Evolutionary conservation across 1,140 invertebrate species (phyloP), one percentile per base, ranked within the genome.

Genomic region (Macrotrachela quadricornifera): DNA sequence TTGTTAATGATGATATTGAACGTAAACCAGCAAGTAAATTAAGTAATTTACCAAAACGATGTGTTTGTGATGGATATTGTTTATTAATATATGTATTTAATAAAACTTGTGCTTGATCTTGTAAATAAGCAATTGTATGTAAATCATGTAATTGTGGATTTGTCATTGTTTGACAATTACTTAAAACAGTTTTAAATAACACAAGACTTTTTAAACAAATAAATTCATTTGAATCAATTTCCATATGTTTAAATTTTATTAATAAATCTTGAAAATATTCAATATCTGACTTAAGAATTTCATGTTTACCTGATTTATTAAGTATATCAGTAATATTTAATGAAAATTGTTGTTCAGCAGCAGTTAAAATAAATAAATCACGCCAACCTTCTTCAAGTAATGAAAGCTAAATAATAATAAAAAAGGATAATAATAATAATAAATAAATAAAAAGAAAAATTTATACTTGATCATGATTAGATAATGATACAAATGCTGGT

Each of bases 351-450:
- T 83, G 82, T 63, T 92, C 85, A 0, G 83, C 80, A 0, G 83
- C 78, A 0, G 82, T 81, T n/a, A 95, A 70, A 0, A 94, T 75
- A 62, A 94, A 94, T 13, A 94, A 71, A 61, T 94, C 86, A 54
- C 80, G 73, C 90, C 90, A 95, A 0, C 82, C 82, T 57, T 85
- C 80, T 65, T 88, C 82, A 37, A 95, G 64, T 0, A 95, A 72
- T 0, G 80, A 62, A 12, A 85, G 61, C 71, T 76, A n/a, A n/a
- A 13, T 3, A 10, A 41, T n/a, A 3, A 12, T 3, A 13, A 10
- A 41, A 13, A 41, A 10, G 10, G 39, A 13, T 6, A 41, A 13
- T 4, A 41, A 13, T 6, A 41, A 12, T 3, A 12, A 13, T n/a
- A 13, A 6, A 41, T 41, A 6, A n/a, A 15, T 13, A 18, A 49